A percentile compares a stretch with the other conserved stretches of the same genome.
Evolutionary conservation across 2,797 vertebrate genomes (phyloP).

Genomic region (Protosalanx chinensis): DNA sequence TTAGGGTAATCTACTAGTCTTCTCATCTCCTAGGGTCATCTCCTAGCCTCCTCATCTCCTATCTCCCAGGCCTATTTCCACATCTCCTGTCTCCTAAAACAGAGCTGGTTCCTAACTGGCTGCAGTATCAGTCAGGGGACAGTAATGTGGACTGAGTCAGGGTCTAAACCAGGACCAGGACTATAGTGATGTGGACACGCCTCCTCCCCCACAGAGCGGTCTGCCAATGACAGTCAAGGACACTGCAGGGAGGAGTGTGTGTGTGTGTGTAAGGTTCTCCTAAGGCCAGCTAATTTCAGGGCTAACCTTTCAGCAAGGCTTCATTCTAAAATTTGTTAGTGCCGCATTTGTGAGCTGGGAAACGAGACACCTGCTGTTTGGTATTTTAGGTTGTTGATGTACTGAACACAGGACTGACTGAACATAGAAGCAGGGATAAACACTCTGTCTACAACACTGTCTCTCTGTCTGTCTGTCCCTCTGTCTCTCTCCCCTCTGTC

Average conservation of each 20-base stretch:
- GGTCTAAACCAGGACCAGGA: conserved; percentile 55
- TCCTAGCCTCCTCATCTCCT: no score
- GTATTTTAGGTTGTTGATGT: conserved; percentile 53
- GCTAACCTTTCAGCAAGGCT: conserved; percentile 58
- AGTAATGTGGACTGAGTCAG: conserved; percentile 17
- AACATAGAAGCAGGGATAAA: no score
- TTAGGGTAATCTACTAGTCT: background rate
- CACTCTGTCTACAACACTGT: no score
- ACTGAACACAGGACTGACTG: conserved; percentile 17
- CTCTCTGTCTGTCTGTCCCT: no score
- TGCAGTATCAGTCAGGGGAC: background rate
- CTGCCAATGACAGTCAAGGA: conserved; percentile 56
- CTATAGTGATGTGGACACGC: conserved; percentile 33
- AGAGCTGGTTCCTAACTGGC: background rate
- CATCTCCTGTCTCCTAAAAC: no score
- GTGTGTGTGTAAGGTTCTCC: conserved; percentile 13
- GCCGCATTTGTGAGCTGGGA: conserved; percentile 44
- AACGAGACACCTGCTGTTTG: conserved; percentile 58
- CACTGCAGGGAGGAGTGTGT: conserved; percentile 20
- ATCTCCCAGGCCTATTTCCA: no score
- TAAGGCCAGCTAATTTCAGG: conserved; percentile 62
- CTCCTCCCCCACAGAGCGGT: background rate
- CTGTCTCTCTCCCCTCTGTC: no score
- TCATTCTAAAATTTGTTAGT: conserved; percentile 46
- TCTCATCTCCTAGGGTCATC: no score